Evolutionary conservation across 2,797 vertebrate species (phyloP), one percentile per base, ranked within the genome.

Genomic region (Cirrhinus mrigala): DNA sequence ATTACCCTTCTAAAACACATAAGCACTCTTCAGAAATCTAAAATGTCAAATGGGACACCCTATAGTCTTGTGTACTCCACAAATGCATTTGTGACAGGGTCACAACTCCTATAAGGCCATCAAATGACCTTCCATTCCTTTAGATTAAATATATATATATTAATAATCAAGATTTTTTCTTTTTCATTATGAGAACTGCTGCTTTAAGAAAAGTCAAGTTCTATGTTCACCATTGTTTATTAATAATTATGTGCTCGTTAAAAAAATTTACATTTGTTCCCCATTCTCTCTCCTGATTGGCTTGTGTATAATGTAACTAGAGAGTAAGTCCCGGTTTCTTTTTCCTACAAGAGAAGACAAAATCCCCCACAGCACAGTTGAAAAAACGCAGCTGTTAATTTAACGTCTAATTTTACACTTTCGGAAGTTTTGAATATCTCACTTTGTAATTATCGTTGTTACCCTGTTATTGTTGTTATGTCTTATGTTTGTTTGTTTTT

Each of bases 401-500:
- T 94, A 93, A 94, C 92, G 92, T 94, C 91, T 90, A 93, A 91
- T 89, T 91, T 93, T 93, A 78, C 83, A 91, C 91, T 87, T 91
- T 92, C 90, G 88, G 86, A 92, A 79, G 66, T 66, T 89, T 85
- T 84, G 75, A 86, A 87, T 86, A 85, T 78, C 54, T 88, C 82
- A 87, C 88, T 88, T 89, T 89, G 88, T 90, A 91, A 94, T 93
- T 91, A 94, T 92, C 87, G 93, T 93, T 91, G 91, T 93, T 91
- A 92, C 89, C 91, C 93, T 91, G 83, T 91, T 90, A 89, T 93
- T 94, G 93, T 94, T 95, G 94, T 93, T 95, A 93, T 91, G 89
- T 91, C 92, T 89, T 89, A 86, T 91, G 91, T 93, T 92, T 76
- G 78, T 82, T 76, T n/a, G n/a, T n/a, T n/a, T n/a, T n/a, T n/a